Conservation (phyloP, 1,140 invertebrate genomes). For the Pectinophora gossypiella region DNA sequence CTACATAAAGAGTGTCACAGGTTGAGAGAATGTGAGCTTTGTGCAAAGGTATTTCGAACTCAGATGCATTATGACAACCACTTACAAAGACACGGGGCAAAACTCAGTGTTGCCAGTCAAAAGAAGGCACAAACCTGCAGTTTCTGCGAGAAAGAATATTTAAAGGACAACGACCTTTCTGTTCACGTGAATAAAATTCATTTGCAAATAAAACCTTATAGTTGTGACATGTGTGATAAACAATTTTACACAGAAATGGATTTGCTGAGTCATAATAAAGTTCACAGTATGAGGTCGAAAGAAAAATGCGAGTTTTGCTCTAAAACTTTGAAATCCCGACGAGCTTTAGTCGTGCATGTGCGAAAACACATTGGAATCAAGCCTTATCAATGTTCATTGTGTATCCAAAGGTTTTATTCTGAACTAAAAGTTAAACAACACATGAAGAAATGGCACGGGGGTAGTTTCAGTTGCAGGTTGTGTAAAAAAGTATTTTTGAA, state of each 20-base stretch:
- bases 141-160: slow-evolving; percentile 56
- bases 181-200: slow-evolving; percentile 61
- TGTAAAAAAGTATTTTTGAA: slow-evolving; percentile 45
- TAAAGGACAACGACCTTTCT: slow-evolving; percentile 51
- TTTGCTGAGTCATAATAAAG: slow-evolving; percentile 48
- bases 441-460: slow-evolving; percentile 52
- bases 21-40: slow-evolving; percentile 39
- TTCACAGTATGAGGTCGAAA: slow-evolving; percentile 41
- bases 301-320: slow-evolving; percentile 53
- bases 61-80: slow-evolving; percentile 41
- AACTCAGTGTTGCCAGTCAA: slow-evolving; percentile 26
- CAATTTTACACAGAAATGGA: slow-evolving; percentile 54
- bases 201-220: slow-evolving; percentile 64
- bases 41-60: slow-evolving; percentile 40
- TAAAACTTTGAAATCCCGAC: slow-evolving; percentile 46
- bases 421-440: slow-evolving; percentile 38
- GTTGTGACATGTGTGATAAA: slow-evolving; percentile 60
- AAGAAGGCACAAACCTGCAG: slow-evolving; percentile 41
- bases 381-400: slow-evolving; percentile 46
- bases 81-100: slow-evolving; percentile 45
- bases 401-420: slow-evolving; percentile 45
- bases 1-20: slow-evolving; percentile 37
- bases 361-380: slow-evolving; percentile 56
- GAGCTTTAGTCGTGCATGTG: slow-evolving; percentile 51
- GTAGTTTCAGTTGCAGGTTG: slow-evolving; percentile 46